Base-by-base conservation (phyloP, 2,888 invertebrate genomes). In the Leistus spinibarbis region DNA sequence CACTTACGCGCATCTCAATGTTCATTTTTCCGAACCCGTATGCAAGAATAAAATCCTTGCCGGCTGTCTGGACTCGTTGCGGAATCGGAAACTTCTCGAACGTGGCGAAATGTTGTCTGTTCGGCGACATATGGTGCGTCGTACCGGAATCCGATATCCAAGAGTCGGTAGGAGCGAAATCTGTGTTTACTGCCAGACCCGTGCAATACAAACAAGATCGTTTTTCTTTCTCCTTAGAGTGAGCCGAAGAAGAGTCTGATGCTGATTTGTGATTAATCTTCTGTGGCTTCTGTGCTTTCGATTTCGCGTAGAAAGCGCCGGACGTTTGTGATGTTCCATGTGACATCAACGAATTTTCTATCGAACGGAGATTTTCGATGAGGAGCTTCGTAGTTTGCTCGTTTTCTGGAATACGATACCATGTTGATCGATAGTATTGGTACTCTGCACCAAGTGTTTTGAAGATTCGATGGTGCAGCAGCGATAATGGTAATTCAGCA, bases 401-500 rank as follows among this genome's bases (percentile, higher is more conserved):
- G 7, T 7, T 22, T 20, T 77, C 68, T 57, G 68, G 54, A 56
- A 68, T 20, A 13, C 78, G 76, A 77, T 79, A 79, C 79, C 78
- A 78, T 9, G 78, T 78, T 9, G 77, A 76, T 3, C 78, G 77
- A 68, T 78, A 79, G 70, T 76, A 79, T 54, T 78, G 78, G 20
- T 69, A 69, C 27, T 78, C 78, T 9, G 76, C 23, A 68, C 78
- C 77, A 16, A 79, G 76, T 3, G 79, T 79, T 69, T 78, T 78
- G 53, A 79, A 79, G 69, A 78, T 79, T 7, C 78, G 69, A 62
- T 79, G 78, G 69, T 79, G 78, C 9, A 80, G 72, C 63, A 80
- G 54, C 13, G 78, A 79, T 7, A 77, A 1, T 27, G 78, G 78
- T 16, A 79, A 69, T 5, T 57, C 71, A 0, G 77, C 78, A 60